Percentiles rank a stretch among this genome's conserved stretches.
These are phyloP conservation scores for Leptopilina myrica DNA, from an alignment of 2,888 invertebrate genomes.

Conservation along the genomic window DNA sequence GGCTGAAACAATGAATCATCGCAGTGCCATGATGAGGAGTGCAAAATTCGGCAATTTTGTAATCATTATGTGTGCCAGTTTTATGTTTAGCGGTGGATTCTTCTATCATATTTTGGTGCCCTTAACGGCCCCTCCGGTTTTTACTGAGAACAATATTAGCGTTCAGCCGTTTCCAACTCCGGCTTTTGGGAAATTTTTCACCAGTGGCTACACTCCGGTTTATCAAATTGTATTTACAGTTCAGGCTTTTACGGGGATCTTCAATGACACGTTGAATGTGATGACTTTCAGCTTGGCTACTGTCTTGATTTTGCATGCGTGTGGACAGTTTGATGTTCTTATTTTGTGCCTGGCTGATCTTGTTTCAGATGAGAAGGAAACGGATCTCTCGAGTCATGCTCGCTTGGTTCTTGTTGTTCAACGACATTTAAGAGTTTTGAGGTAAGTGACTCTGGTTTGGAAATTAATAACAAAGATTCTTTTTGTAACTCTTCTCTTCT, in stretches of 20 bases:
- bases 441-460: conserved; percentile 37
- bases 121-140: conserved; percentile 26
- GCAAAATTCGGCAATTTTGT: conserved; percentile 44
- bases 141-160: conserved; percentile 16
- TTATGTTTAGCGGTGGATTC: conserved; percentile 48
- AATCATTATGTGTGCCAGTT: conserved; percentile 44
- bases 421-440: conserved; percentile 40
- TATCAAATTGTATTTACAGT: conserved; percentile 46
- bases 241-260: conserved; percentile 43
- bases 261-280: conserved; percentile 48
- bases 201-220: conserved; percentile 39
- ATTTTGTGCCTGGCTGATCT: conserved; percentile 44
- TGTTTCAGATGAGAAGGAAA: conserved; percentile 3
- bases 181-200: conserved; percentile 42
- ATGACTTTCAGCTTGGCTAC: conserved; percentile 47
- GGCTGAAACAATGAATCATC: neutral
- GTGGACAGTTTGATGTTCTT: conserved; percentile 44
- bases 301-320: conserved; percentile 44
- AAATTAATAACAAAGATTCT: too few relatives aligned
- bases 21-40: conserved; percentile 41
- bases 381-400: conserved; percentile 19
- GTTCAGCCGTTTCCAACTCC: conserved; percentile 47
- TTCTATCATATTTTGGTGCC: conserved; percentile 44
- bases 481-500: too few relatives aligned
- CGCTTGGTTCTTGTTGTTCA: conserved; percentile 40